phyloP scores from a whole-genome alignment of 2,888 invertebrate species.

The Protophormia terraenovae region DNA sequence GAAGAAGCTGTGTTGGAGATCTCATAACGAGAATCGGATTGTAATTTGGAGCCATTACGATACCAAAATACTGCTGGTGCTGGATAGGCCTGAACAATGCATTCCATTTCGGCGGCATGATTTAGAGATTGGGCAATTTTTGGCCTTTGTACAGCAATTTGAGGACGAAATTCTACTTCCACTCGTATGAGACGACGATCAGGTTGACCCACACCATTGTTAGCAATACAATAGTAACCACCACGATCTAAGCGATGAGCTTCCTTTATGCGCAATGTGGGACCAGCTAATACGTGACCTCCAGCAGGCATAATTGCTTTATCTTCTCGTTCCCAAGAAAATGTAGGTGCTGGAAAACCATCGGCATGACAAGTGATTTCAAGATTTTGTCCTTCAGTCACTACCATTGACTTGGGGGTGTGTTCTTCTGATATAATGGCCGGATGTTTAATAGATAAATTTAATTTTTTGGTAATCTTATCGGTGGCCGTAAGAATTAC shows the following conservation, averaged over 20 bases:
- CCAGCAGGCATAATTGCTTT: constrained; percentile 82
- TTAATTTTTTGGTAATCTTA: constrained; percentile 76
- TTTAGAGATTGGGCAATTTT: constrained; percentile 79
- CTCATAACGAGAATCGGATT: constrained; percentile 75
- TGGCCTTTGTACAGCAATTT: constrained; percentile 78
- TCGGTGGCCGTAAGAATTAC: constrained; percentile 78
- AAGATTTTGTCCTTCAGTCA: constrained; percentile 77
- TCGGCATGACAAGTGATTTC: constrained; percentile 87
- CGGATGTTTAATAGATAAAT: constrained; percentile 78
- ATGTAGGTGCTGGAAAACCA: constrained; percentile 89
- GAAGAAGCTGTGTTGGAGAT: constrained; percentile 79
- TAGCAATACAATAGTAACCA: constrained; percentile 79
- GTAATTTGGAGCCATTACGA: constrained; percentile 76
- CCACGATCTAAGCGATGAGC: constrained; percentile 80
- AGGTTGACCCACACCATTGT: constrained; percentile 79
- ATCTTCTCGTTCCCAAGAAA: constrained; percentile 86
- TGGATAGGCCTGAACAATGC: constrained; percentile 79
- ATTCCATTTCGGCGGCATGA: constrained; percentile 78
- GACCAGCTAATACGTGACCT: constrained; percentile 75
- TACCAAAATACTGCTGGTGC: constrained; percentile 80
- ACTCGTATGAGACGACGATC: constrained; percentile 77
- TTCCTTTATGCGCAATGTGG: constrained; percentile 75
- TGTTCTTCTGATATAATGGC: constrained; percentile 77
- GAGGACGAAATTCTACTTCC: constrained; percentile 80
- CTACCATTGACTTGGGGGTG: constrained; percentile 75